Conservation (phyloP, 2,797 vertebrate species). For the Pteropus rufus region DNA sequence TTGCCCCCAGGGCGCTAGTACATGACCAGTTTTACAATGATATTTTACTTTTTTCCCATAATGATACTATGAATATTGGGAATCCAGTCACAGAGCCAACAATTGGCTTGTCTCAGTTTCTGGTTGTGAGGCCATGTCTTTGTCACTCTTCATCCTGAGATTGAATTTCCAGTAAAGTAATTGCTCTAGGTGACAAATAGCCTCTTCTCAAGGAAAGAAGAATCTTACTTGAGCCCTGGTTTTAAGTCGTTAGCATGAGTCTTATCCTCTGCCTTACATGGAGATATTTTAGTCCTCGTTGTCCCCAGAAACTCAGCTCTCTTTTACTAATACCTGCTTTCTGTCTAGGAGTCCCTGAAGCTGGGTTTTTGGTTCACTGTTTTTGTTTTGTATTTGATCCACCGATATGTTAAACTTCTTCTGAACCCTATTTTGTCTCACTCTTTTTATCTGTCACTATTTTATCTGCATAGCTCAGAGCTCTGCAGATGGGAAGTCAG, state of each 20-base stretch:
- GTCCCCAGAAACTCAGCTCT: neutral
- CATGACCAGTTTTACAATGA: neutral
- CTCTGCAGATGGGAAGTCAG: neutral
- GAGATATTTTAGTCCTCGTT: neutral
- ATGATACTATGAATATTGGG: neutral
- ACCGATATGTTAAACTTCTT: neutral
- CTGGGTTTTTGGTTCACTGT: neutral
- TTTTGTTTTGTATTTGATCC: neutral
- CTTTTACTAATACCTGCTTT: neutral
- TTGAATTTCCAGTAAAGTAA: neutral
- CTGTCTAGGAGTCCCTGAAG: neutral
- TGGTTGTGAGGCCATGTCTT: neutral
- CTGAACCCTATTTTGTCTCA: neutral
- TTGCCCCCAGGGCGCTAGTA: neutral
- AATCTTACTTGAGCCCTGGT: neutral
- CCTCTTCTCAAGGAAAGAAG: neutral
- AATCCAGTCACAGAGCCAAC: neutral
- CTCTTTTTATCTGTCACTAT: neutral
- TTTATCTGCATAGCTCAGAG: neutral
- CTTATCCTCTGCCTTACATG: neutral
- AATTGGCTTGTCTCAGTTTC: neutral
- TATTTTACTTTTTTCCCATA: neutral
- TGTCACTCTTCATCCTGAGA: neutral
- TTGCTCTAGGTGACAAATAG: neutral
- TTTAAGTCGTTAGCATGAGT: neutral